Base-by-base conservation (phyloP, 2,888 invertebrate genomes). In the Camptogramma bilineatum region DNA sequence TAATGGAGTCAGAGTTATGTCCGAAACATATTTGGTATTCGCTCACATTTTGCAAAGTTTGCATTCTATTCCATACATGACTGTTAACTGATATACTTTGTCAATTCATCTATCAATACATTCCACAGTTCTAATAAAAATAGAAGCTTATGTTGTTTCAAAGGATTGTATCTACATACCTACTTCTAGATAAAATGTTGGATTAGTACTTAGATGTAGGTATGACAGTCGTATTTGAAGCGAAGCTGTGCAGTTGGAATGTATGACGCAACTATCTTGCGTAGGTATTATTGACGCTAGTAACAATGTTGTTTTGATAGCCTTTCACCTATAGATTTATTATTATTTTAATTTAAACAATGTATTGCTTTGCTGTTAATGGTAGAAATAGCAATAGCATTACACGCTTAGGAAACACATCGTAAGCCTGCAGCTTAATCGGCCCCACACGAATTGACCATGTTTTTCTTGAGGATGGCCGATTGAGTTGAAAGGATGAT, bases 301-400 rank as follows among this genome's bases (percentile, higher is more conserved):
- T 2, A 18, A 13, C 21, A 39, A 53, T 53, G 52, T 24, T 42
- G 34, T 52, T 53, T 53, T 17, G 9, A 21, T 21, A 24, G 18
- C 44, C 44, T 16, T 46, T 31, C 17, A 19, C 7, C n/a, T 19
- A 24, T 42, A n/a, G 39, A 46, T 46, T 46, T 24, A 39, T 19
- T 48, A 58, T 47, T 48, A 34, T 51, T 17, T 44, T 17, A 58
- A 51, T 17, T 44, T 17, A 58, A 51, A 44, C 51, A 58, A 51
- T 57, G 21, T 39, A 39, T 48, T 18, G 31, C n/a, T 47, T 48
- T 21, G 8, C 24, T 34, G 39, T 39, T 13, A 21, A 50, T 17
- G 18, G 18, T 13, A 31, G 28, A 42, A 42, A 10, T 34, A 31
- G 10, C 24, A 21, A n/a, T n/a, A n/a, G n/a, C n/a, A n/a, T n/a